Base-by-base conservation (phyloP, 1,140 invertebrate genomes). In the Bombus vancouverensis region DNA sequence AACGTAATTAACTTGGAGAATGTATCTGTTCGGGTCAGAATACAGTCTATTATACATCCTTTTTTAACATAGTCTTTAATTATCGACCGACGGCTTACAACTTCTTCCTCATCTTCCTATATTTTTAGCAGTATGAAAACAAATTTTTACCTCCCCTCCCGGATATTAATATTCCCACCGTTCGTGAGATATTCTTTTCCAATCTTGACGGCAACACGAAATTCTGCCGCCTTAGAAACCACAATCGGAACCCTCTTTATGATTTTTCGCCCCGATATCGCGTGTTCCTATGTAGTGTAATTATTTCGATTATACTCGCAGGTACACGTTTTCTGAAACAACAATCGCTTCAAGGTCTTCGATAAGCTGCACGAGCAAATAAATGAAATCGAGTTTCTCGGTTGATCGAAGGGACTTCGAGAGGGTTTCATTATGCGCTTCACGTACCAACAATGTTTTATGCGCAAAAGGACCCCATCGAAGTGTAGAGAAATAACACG, bases 31-130 rank as follows among this genome's bases (percentile, higher is more conserved):
- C 59, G 2, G 22, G 28, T 8, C n/a, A 44, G 68, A 81, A 34
- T 59, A 53, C 25, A 34, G 5, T 37, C 62, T 75, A 81, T 85
- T 85, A 81, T 75, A 73, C 62, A 81, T 81, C 74, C 59, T 85
- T 75, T 59, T 81, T 66, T 81, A 81, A 75, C 37, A 66, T n/a
- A 34, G 34, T 75, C 84, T 81, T 85, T 85, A 85, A 85, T 85
- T 85, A 85, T 66, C 62, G 47, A 53, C 84, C 47, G 71, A 68
- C 59, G 53, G 37, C 22, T 57, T 39, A 28, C 68, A 34, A n/a
- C 22, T 25, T 53, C 47, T 53, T 53, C 6, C 53, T 59, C 37
- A 32, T 74, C 59, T 66, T 74, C 44, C 71, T 85, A 81, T 34
- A 66, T 34, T 68, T 73, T 81, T 59, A 85, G 28, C 59, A 68